Conservation (phyloP, 2,113 vertebrate species). For the Nerophis lumbriciformis region DNA sequence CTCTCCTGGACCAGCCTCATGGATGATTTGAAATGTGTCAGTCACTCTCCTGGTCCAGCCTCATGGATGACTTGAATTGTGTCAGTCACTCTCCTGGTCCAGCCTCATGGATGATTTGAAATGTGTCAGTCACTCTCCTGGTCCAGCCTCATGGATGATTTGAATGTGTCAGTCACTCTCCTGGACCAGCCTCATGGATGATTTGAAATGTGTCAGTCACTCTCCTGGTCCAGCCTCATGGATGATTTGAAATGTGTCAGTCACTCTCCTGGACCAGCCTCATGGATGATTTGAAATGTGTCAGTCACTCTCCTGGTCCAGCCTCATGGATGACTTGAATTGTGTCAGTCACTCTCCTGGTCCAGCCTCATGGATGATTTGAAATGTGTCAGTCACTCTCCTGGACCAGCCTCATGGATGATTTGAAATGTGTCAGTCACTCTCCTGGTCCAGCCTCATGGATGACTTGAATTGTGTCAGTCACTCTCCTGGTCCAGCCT, state of each 20-base stretch:
- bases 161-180: too few species aligned
- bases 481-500: too few species aligned
- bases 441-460: conserved; percentile 5
- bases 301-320: too few species aligned
- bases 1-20: conserved; percentile 2
- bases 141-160: conserved; percentile 15
- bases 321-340: conserved; percentile 15
- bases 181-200: conserved; percentile 15
- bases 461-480: not conserved
- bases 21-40: not conserved
- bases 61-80: conserved; percentile 15
- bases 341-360: too few species aligned
- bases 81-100: too few species aligned
- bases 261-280: too few species aligned
- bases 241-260: not conserved
- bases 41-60: too few species aligned
- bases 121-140: too few species aligned
- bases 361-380: conserved; percentile 15
- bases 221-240: conserved; percentile 5
- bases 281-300: conserved; percentile 15
- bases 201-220: too few species aligned
- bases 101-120: conserved; percentile 15
- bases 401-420: conserved; percentile 15
- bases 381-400: too few species aligned
- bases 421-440: too few species aligned